Evolutionary conservation across 2,113 vertebrate genomes (phyloP).

Genomic region (Cricetomys ansorgei): DNA sequence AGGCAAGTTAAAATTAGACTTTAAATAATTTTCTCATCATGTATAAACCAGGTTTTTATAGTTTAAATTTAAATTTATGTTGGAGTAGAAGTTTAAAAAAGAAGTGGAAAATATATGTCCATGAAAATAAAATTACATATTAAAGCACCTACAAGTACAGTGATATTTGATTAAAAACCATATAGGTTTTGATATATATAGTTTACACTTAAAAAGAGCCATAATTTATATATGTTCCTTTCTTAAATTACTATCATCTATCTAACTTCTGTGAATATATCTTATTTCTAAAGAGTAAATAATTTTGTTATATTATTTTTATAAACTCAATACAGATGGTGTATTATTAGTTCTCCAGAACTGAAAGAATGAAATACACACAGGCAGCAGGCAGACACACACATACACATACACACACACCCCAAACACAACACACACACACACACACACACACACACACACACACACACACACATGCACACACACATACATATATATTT

Average conservation of each 20-base stretch:
- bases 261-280: not conserved
- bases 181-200: too few relatives aligned
- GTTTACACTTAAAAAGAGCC: not conserved
- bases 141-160: not conserved
- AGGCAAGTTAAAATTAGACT: conserved; percentile 1
- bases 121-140: not conserved
- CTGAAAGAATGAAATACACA: not conserved
- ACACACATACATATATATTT: too few relatives aligned
- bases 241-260: not conserved
- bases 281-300: not conserved
- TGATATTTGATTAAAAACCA: too few relatives aligned
- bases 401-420: too few relatives aligned
- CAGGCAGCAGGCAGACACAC: too few relatives aligned
- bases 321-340: not conserved
- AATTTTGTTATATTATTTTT: not conserved
- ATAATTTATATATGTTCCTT: not conserved
- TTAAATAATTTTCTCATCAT: conserved; percentile 9
- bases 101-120: not conserved
- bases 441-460: too few relatives aligned
- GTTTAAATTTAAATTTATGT: not conserved
- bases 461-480: too few relatives aligned
- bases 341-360: not conserved
- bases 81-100: not conserved
- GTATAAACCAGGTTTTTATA: not conserved
- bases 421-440: too few relatives aligned